Conservation (phyloP, 2,113 vertebrate species). For the Caretta caretta region DNA sequence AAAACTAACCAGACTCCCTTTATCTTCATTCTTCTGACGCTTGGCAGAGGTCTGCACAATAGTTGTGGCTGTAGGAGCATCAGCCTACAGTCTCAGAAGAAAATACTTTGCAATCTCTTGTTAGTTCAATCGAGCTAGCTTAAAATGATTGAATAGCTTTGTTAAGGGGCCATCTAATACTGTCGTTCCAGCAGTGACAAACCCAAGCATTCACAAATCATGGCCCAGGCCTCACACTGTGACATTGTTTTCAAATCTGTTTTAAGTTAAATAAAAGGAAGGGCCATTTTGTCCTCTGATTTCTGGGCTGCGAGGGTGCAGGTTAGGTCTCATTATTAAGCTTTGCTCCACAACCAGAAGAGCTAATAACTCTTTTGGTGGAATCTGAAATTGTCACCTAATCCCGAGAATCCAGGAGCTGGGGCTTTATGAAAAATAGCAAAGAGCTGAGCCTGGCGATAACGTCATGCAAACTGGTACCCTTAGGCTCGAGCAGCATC, state of each 20-base stretch:
- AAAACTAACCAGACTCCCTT: fast-evolving
- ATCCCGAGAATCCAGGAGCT: background rate
- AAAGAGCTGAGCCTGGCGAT: background rate
- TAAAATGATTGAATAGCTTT: background rate
- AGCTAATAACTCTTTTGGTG: background rate
- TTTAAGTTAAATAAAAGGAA: background rate
- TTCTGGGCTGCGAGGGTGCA: background rate
- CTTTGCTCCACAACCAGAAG: background rate
- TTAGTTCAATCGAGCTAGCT: background rate
- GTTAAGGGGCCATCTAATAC: fast-evolving
- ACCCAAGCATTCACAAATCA: background rate
- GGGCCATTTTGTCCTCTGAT: background rate
- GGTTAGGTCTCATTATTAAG: background rate
- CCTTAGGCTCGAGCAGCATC: background rate
- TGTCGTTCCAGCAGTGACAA: background rate
- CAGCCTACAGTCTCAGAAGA: background rate
- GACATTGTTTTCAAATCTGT: background rate
- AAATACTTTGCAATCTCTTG: fast-evolving
- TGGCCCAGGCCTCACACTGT: too few relatives aligned
- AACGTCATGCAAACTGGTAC: background rate
- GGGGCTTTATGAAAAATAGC: background rate
- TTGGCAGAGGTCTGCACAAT: fast-evolving
- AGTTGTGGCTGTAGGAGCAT: fast-evolving
- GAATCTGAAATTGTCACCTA: background rate
- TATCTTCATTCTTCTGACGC: fast-evolving